Conservation (phyloP, 2,888 invertebrate genomes). For the Coremacera marginata region DNA sequence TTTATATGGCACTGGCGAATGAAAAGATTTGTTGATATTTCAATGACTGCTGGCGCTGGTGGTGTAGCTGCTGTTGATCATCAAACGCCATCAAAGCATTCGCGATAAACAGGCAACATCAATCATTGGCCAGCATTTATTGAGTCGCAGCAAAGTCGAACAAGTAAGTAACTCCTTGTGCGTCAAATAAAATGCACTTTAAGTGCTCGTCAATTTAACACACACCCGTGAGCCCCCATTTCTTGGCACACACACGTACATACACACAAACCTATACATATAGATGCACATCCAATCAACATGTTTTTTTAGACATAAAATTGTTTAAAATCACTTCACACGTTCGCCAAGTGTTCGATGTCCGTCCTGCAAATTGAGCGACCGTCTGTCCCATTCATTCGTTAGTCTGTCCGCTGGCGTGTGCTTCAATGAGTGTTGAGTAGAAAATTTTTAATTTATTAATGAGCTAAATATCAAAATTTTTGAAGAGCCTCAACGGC, state of each 20-base stretch:
- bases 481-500: background rate
- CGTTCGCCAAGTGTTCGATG: background rate
- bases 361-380: background rate
- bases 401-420: background rate
- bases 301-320: background rate
- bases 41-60: background rate
- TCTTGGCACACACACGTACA: no score
- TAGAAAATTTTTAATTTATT: conserved; percentile 13
- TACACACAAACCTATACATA: background rate
- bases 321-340: background rate
- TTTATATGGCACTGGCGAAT: no score
- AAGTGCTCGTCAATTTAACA: no score
- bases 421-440: background rate
- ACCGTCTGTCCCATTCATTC: background rate
- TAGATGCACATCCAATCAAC: background rate
- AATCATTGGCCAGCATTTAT: conserved; percentile 10
- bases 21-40: background rate
- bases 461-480: background rate
- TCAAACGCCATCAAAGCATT: background rate
- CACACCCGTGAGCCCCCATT: no score
- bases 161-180: no score
- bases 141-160: background rate
- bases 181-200: no score
- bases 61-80: background rate
- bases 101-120: background rate